phyloP scores from a whole-genome alignment of 1,140 invertebrate species.

The Bactericera cockerelli region DNA sequence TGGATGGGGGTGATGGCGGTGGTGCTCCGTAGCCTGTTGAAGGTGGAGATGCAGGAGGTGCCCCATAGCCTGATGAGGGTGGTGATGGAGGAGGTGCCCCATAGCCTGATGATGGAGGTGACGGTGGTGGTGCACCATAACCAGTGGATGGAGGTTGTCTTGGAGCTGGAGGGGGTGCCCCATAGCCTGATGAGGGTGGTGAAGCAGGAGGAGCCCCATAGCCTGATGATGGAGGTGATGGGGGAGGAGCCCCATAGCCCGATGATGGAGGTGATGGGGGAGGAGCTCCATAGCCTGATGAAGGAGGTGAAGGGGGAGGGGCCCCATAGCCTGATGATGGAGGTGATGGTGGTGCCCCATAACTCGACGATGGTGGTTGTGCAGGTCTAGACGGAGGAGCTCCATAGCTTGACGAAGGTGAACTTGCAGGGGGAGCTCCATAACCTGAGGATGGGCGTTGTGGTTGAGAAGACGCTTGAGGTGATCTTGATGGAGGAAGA shows the following conservation, averaged over 20 bases:
- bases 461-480: background rate
- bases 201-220: slow-evolving; percentile 13
- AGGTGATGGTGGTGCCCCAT: slow-evolving; percentile 13
- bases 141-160: slow-evolving; percentile 8
- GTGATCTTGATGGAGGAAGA: slow-evolving; percentile 15
- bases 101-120: slow-evolving; percentile 13
- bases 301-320: background rate
- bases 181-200: slow-evolving; percentile 14
- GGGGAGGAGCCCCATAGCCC: slow-evolving; percentile 11
- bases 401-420: background rate
- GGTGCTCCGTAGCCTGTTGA: slow-evolving; percentile 18
- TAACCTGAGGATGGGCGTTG: slow-evolving; percentile 13
- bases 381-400: background rate
- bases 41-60: slow-evolving; percentile 7
- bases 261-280: slow-evolving; percentile 9
- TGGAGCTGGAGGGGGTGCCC: slow-evolving; percentile 6
- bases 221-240: slow-evolving; percentile 12
- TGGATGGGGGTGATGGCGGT: slow-evolving; percentile 6
- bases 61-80: background rate
- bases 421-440: slow-evolving; percentile 17
- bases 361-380: slow-evolving; percentile 11
- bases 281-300: slow-evolving; percentile 10
- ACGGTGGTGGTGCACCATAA: slow-evolving; percentile 14
- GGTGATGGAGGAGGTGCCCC: slow-evolving; percentile 13
- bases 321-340: slow-evolving; percentile 15